A percentile compares a stretch with the other conserved stretches of the same genome.
Conservation (phyloP, 2,113 vertebrate species). For the Paramormyrops kingsleyae region DNA sequence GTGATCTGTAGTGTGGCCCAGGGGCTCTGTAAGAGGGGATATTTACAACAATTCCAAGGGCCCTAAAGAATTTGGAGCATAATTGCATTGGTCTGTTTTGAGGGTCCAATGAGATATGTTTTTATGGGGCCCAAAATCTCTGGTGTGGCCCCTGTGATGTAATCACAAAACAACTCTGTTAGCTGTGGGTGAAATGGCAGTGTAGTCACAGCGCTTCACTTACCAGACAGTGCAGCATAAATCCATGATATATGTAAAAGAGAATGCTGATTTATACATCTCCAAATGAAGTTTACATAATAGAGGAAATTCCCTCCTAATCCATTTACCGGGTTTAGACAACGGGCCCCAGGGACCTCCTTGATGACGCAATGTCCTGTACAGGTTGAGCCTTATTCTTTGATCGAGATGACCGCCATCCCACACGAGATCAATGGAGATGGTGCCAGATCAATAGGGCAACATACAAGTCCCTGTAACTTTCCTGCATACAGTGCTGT, state of each 20-base stretch:
- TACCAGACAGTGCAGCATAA: constrained; percentile 15
- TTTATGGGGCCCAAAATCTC: neutral
- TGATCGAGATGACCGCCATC: constrained; percentile 43
- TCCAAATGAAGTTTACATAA: constrained; percentile 42
- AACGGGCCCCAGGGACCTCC: constrained; percentile 35
- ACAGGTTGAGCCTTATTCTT: constrained; percentile 47
- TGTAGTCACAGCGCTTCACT: constrained; percentile 16
- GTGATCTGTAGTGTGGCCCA: neutral
- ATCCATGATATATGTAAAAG: constrained; percentile 31
- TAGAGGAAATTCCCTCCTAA: constrained; percentile 38
- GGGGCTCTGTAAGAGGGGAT: neutral
- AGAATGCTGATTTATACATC: constrained; percentile 39
- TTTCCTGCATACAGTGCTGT: constrained; percentile 40
- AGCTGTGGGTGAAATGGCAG: constrained; percentile 18
- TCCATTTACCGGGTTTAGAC: constrained; percentile 43
- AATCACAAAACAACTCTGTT: neutral
- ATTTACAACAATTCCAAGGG: neutral
- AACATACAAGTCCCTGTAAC: constrained; percentile 47
- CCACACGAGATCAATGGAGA: constrained; percentile 43
- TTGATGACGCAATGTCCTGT: constrained; percentile 45
- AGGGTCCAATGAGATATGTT: neutral
- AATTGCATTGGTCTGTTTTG: neutral
- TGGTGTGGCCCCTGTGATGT: constrained; percentile 28
- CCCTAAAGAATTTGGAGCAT: neutral
- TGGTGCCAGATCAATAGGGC: constrained; percentile 50